Evolutionary conservation across 2,113 vertebrate species (phyloP), one percentile per base, ranked within the genome.

Genomic region (Xenopus borealis): DNA sequence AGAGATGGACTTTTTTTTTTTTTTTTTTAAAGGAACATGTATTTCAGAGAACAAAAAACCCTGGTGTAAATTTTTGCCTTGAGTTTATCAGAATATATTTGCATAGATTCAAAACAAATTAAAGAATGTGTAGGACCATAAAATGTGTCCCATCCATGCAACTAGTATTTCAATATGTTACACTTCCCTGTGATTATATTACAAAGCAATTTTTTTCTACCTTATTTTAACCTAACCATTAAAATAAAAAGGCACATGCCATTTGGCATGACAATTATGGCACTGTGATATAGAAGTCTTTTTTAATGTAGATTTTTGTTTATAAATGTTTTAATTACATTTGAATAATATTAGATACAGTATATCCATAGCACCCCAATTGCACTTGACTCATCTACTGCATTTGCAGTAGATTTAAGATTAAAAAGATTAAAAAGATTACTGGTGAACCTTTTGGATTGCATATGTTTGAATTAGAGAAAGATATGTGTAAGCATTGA

Each of bases 1-100:
- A 40, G 33, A 40, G 33, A 40, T 40, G 33, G 33, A 40, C 33
- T 4, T 55, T 55, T 55, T 55, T 14, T 53, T 7, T 9, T 53
- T 53, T 53, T 53, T 53, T 59, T 59, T 61, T 23, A 61, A 23
- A 61, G 3, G 6, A 61, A 20, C 33, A 40, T 40, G 3, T 40
- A 19, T 58, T 58, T 10, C 71, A 79, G 80, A 75, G 52, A 69
- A 78, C 50, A 72, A 52, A n/a, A 2, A 79, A 80, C 78, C 69
- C 81, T 68, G 47, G 69, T 62, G 76, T 84, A 85, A 84, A 72
- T 81, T 71, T 27, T 2, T 47, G 12, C 66, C 58, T 84, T 81
- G 78, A 66, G 47, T 85, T 89, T 84, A 83, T 80, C 44, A 75
- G 47, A 83, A 81, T 72, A 69, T 75, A 81, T 86, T 84, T 80